Conservation (phyloP, 2,113 vertebrate species). For the Polypterus senegalus region DNA sequence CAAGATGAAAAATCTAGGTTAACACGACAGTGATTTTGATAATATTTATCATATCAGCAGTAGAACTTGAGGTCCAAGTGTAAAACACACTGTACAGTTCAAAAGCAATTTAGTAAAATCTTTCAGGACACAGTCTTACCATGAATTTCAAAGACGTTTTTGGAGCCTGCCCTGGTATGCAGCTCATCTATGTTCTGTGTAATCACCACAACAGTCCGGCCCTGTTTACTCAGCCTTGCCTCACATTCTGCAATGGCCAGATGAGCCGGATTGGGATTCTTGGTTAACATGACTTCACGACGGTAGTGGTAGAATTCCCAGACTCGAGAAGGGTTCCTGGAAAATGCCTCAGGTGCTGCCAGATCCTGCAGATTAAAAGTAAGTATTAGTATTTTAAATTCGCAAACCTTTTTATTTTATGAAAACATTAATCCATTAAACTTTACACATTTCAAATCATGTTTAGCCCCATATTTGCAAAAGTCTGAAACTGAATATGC, state of each 20-base stretch:
- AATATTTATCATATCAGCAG: no score
- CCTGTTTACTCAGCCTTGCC: constrained; percentile 64
- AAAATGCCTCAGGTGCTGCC: constrained; percentile 79
- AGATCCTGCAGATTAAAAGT: constrained; percentile 53
- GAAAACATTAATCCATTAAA: no score
- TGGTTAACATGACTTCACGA: constrained; percentile 61
- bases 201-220: constrained; percentile 70
- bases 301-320: constrained; percentile 97
- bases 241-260: constrained; percentile 78
- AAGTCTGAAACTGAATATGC: no score
- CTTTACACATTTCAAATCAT: no score
- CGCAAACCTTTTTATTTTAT: no score
- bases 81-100: no score
- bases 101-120: no score
- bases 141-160: constrained; percentile 74
- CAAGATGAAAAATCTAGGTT: no score
- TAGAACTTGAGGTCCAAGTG: no score
- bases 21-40: no score
- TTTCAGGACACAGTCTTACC: constrained; percentile 46
- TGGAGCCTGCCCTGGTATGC: constrained; percentile 79
- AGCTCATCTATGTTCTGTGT: constrained; percentile 90
- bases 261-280: constrained; percentile 68
- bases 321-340: constrained; percentile 70
- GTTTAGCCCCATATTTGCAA: no score
- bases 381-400: no score